A percentile compares a stretch with the other conserved stretches of the same genome.
Evolutionary conservation across 2,113 vertebrate species (phyloP).

Genomic region (Ancistrus triradiatus): DNA sequence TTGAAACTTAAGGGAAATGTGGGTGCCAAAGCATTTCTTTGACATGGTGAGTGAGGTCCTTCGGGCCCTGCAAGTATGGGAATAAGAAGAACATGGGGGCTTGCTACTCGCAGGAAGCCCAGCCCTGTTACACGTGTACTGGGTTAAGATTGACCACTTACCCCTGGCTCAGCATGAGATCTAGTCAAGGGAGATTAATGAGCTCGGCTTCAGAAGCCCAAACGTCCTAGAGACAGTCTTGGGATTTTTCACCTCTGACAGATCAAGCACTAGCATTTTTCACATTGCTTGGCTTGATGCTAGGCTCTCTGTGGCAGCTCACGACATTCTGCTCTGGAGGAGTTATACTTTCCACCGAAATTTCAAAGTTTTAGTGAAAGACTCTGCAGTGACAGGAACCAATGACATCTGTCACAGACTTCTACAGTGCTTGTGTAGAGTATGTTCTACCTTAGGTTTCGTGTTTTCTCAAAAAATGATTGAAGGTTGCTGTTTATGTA

Average conservation of each 20-base stretch:
- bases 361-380: conserved; percentile 18
- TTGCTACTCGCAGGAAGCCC: conserved; percentile 19
- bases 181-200: conserved; percentile 58
- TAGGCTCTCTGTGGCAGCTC: conserved; percentile 45
- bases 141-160: conserved; percentile 40
- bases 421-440: too few relatives aligned
- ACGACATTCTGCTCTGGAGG: conserved; percentile 41
- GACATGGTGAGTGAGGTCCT: conserved; percentile 1
- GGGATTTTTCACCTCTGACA: conserved; percentile 57
- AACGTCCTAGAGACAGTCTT: conserved; percentile 38
- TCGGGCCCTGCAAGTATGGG: conserved; percentile 28
- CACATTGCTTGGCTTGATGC: conserved; percentile 47
- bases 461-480: too few relatives aligned
- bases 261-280: conserved; percentile 52
- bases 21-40: conserved; percentile 40
- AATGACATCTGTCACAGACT: too few relatives aligned
- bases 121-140: conserved; percentile 34
- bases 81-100: conserved; percentile 12
- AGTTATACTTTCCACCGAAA: conserved; percentile 4
- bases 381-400: too few relatives aligned
- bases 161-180: conserved; percentile 37
- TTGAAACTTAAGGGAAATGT: conserved; percentile 32
- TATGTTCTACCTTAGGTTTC: too few relatives aligned
- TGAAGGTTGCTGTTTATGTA: too few relatives aligned
- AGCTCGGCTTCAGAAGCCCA: conserved; percentile 43